These are phyloP conservation scores for Drosophila auraria DNA, from an alignment of 1,140 invertebrate species.

Conservation along the genomic window DNA sequence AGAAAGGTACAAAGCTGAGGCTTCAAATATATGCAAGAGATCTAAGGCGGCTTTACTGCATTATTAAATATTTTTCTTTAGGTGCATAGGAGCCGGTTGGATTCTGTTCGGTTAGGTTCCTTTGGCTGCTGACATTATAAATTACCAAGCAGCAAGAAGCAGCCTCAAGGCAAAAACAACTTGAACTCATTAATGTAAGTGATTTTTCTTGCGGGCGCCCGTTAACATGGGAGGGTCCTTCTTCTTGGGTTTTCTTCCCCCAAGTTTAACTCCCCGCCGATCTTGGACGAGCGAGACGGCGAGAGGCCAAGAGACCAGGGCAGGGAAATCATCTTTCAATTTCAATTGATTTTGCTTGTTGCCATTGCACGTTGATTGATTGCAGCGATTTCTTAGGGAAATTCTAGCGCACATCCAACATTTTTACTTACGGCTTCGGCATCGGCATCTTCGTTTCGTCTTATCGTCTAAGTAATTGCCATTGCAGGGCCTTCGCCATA, in stretches of 20 bases:
- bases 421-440: conserved; percentile 28
- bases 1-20: neutral
- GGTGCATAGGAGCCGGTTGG: conserved; percentile 20
- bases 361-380: conserved; percentile 79
- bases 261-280: neutral
- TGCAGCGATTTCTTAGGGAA: conserved; percentile 79
- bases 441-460: conserved; percentile 43
- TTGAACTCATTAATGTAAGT: conserved; percentile 84
- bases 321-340: conserved; percentile 80
- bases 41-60: too few relatives aligned
- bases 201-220: conserved; percentile 79
- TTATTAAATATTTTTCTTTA: neutral
- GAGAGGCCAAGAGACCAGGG: conserved; percentile 5
- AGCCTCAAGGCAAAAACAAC: conserved; percentile 71
- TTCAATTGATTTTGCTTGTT: conserved; percentile 83
- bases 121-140: conserved; percentile 79
- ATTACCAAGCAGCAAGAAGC: conserved; percentile 67
- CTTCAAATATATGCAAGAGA: too few relatives aligned
- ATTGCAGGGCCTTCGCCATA: conserved; percentile 19
- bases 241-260: neutral
- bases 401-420: conserved; percentile 58
- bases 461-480: conserved; percentile 79
- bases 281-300: conserved; percentile 1
- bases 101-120: conserved; percentile 30
- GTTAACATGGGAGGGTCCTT: conserved; percentile 30